phyloP scores from a whole-genome alignment of 2,113 vertebrate genomes.

The Ciconia maguari region DNA sequence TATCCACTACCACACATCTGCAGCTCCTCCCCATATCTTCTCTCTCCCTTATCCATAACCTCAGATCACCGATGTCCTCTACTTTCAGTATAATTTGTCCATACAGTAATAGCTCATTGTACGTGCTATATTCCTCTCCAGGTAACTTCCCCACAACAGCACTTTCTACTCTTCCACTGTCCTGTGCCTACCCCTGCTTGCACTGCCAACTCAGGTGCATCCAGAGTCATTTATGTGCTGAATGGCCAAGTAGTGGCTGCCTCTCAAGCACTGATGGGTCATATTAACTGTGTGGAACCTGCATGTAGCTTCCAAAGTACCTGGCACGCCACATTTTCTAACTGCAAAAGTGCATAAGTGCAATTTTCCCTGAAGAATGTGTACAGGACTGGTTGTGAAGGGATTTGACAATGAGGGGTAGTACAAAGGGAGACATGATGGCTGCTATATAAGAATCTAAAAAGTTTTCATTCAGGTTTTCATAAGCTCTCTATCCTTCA shows the following conservation, averaged over 20 bases:
- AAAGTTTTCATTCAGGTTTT: not conserved
- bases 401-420: not conserved
- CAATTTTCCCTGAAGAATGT: not conserved
- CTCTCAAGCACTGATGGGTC: not conserved
- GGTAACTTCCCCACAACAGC: not conserved
- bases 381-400: not conserved
- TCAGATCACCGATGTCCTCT: not conserved
- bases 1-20: not conserved
- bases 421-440: not conserved
- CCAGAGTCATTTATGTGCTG: not conserved
- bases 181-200: accelerated
- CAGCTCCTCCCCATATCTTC: not conserved
- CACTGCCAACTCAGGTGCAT: not conserved
- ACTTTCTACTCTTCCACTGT: not conserved
- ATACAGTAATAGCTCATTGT: not conserved
- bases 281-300: not conserved
- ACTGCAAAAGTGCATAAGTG: not conserved
- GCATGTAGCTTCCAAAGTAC: not conserved
- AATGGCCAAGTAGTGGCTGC: not conserved
- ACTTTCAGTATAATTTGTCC: not conserved
- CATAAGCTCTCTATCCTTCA: not conserved
- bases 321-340: not conserved
- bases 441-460: not conserved
- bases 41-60: not conserved
- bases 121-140: not conserved